Evolutionary conservation across 2,888 invertebrate species (phyloP), one percentile per base, ranked within the genome.

Genomic region (Cepaea hortensis): DNA sequence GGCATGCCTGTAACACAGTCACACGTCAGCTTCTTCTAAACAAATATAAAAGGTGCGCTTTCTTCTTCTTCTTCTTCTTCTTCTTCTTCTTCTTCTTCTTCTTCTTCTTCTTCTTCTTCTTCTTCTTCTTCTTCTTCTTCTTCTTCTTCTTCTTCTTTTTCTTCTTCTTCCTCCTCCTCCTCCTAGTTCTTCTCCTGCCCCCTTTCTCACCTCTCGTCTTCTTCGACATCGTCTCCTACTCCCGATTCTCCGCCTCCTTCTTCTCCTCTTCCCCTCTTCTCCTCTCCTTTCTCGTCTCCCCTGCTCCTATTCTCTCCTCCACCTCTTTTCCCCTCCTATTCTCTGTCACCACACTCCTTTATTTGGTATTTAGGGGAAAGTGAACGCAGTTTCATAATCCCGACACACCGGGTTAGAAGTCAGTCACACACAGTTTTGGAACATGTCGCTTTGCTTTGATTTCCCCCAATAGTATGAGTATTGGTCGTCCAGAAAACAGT

Each of bases 1-100:
- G 97, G 96, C 91, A 97, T 94, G 77, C 97, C 97, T 97, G 87
- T 23, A 50, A 61, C 50, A 77, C n/a, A 6, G n/a, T 2, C 55
- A 13, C 55, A 55, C 35, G 35, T 35, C 35, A 35, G 35, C 1
- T 35, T 35, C 35, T 35, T 35, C 35, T 35, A 35, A 35, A 35
- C 35, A 35, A 35, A 35, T 35, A 35, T 35, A 35, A 35, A 35
- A 35, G 35, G 9, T 73, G 11, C 73, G 11, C 3, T n/a, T 73
- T 73, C 73, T 73, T 73, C 35, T 73, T 73, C 35, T 73, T 73
- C 73, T 73, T 20, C 73, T 73, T 73, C n/a, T 73, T 35, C n/a
- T 73, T 62, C n/a, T n/a, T 73, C 20, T 20, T 73, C 73, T 50
- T 76, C 76, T 50, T n/a, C 35, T 50, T 79, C 55, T 23, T 79